Base-by-base conservation (phyloP, 2,797 vertebrate species). In the Xiphorhynchus erythropygius region DNA sequence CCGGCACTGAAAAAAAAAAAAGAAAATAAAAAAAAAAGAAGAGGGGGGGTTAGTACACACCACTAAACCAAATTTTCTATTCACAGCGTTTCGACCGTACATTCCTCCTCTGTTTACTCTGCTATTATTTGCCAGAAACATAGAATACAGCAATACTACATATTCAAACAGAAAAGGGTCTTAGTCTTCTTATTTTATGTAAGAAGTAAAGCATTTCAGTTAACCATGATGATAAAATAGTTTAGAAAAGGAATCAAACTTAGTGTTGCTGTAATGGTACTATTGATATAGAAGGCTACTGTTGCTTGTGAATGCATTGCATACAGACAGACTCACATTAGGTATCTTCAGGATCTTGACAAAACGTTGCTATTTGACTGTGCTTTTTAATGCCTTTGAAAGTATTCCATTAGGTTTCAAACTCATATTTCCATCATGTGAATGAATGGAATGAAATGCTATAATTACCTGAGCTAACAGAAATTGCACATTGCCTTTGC, bases 391-490 rank as follows among this genome's bases (percentile, higher is more conserved):
- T 65, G 42, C 27, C 47, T 52, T 81, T 91, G 23, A 88, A 91
- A 94, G 39, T 53, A 81, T 90, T 81, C 79, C 62, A 65, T 86
- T 84, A 88, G 32, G 30, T 32, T 87, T 83, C 47, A 69, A 52
- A 65, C n/a, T 90, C 25, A 2, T 53, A 53, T 74, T 90, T 87
- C 57, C 37, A 44, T 47, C 3, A 68, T 24, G n/a, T 28, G 57
- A 85, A 73, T 25, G 52, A 79, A 79, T 52, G n/a, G 39, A 79
- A 24, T 50, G 47, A 93, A 94, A 90, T 35, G 50, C 41, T 84
- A 13, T 57, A 87, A 92, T 65, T 83, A 77, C 32, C 44, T 44
- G 52, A 93, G 62, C 68, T 70, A 84, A 89, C 53, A 86, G 70
- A 90, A 84, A 79, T 79, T 55, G 70, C 52, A 76, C 13, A 7